Conservation (phyloP, 2,797 vertebrate species). For the Peromyscus attwateri region DNA sequence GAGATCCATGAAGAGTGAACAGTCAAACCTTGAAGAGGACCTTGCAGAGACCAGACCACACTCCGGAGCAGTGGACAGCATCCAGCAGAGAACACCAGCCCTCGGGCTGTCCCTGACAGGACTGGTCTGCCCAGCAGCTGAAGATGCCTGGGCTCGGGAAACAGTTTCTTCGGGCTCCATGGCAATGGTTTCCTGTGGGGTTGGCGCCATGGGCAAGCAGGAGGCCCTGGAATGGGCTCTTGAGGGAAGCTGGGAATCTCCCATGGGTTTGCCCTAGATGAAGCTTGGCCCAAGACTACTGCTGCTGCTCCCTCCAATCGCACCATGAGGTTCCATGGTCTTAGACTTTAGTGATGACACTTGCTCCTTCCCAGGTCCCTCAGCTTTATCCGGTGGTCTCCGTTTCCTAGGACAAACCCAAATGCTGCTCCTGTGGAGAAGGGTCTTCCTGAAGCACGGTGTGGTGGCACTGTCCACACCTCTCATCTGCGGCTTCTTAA, state of each 20-base stretch:
- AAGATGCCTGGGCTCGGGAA: neutral
- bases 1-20: neutral
- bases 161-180: too few relatives aligned
- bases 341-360: neutral
- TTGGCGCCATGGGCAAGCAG: neutral
- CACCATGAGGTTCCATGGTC: neutral
- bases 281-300: neutral
- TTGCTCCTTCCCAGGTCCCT: neutral
- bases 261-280: neutral
- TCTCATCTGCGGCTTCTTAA: neutral
- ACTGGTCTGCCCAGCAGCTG: neutral
- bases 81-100: neutral
- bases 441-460: neutral
- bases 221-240: neutral
- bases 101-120: neutral
- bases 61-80: fast-evolving
- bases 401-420: neutral
- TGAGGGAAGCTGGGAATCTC: neutral
- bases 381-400: neutral
- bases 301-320: neutral
- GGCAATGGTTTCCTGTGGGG: neutral
- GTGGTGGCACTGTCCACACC: neutral
- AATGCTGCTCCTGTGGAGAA: neutral
- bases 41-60: neutral
- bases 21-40: neutral